Conservation (phyloP, 92 coral and sea anemone species). For the Zoanthus sociatus region DNA sequence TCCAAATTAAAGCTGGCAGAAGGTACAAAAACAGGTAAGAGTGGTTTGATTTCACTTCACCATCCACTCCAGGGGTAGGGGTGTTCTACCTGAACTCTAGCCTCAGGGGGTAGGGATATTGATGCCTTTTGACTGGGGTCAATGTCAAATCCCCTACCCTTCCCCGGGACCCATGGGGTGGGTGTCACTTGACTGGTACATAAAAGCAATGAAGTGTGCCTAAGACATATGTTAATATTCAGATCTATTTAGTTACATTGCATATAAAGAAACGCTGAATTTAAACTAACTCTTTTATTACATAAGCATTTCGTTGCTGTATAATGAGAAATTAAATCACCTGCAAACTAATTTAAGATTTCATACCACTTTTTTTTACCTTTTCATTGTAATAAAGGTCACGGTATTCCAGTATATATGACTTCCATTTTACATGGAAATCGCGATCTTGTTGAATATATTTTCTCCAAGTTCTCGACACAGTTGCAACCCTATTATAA, state of each 20-base stretch:
- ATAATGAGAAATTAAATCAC: neutral
- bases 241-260: no score
- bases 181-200: slow-evolving; percentile 13
- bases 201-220: neutral
- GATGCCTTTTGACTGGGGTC: slow-evolving; percentile 39
- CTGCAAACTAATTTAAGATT: neutral
- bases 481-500: slow-evolving; percentile 19
- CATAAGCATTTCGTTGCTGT: neutral
- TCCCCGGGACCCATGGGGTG: slow-evolving; percentile 21
- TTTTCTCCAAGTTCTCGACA: slow-evolving; percentile 38
- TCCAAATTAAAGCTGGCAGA: no score
- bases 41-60: no score
- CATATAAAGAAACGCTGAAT: no score
- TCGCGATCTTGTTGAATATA: slow-evolving; percentile 37
- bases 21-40: no score
- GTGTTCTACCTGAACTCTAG: slow-evolving; percentile 12
- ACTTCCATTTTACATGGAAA: slow-evolving; percentile 13
- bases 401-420: slow-evolving; percentile 4
- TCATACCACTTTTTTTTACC: neutral
- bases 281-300: no score
- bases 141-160: slow-evolving; percentile 15
- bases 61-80: slow-evolving; percentile 21
- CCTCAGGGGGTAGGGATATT: slow-evolving; percentile 39
- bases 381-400: slow-evolving; percentile 8
- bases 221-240: no score